Evolutionary conservation across 2,888 invertebrate genomes (phyloP), one percentile per base, ranked within the genome.

Genomic region (Papilio gigon): DNA sequence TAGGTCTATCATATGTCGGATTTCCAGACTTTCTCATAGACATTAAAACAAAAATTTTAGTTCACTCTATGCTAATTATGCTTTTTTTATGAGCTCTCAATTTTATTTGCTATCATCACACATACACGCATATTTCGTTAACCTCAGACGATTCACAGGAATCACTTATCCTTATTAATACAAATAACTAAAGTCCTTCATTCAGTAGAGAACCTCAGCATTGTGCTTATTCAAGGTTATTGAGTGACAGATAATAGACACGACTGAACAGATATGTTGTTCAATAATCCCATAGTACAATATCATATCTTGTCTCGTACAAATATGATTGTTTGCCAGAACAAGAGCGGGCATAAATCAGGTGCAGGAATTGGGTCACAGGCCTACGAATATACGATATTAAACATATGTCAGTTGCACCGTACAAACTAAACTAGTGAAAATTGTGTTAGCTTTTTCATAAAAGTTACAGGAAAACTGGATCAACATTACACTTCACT

Each of bases 261-360:
- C 9, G n/a, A 30, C 40, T 40, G 60, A 33, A 33, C 17, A 40
- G 14, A 60, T 25, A 40, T 40, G 60, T 37, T 59, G 12, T 14
- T 60, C 60, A 40, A 60, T 37, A 40, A 60, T 60, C 35, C 22
- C 25, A 25, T 33, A 63, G 12, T 14, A 50, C 27, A 53, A 64
- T 63, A 47, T n/a, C n/a, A n/a, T 35, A 50, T 35, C 53, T 27
- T 25, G 37, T 64, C 53, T 25, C 53, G 53, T 64, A 17, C 20
- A 65, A 44, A 59, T 66, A 60, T 50, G 37, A 47, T 60, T 50
- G 60, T 60, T 50, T 60, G 47, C 66, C 60, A 60, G 60, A 60
- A 60, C 50, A 66, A 66, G 6, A 60, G 62, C 63, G 20, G 42
- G 17, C 42, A 63, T 63, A 68, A 68, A 64, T 68, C 68, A 64